Base-by-base conservation (phyloP, 2,888 invertebrate species). In the Drymonia ruficornis region DNA sequence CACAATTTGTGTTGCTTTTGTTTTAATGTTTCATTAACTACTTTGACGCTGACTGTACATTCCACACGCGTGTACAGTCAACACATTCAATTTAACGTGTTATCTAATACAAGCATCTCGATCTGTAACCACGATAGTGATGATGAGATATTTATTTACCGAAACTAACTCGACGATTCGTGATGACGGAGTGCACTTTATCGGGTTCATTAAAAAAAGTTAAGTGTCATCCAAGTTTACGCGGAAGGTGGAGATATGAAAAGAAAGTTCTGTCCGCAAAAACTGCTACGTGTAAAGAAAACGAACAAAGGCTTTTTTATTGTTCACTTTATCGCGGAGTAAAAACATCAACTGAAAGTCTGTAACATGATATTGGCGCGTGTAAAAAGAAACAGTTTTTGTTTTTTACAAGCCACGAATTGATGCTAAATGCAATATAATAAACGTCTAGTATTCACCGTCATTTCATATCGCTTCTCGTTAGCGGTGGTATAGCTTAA, bases 91-190 rank as follows among this genome's bases (percentile, higher is more conserved):
- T 65, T 69, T 60, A 61, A 62, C 61, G 52, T 50, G 55, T 61
- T 64, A 72, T 72, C 70, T 60, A 47, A 62, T 43, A 43, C 43
- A 31, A 44, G 56, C 50, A 72, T 67, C 70, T 65, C 16, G 52
- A 45, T 52, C 55, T 52, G 47, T 51, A 40, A 55, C 53, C 47
- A 51, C 8, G 55, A 64, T 61, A 53, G 56, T 29, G 48, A 53
- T 31, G 34, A 49, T 12, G 53, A 23, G 23, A 44, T 44, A n/a
- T 44, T 44, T 23, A 44, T 44, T 44, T 43, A 44, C 4, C 23
- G 23, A 44, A 18, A 4, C 13, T 13, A 19, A 19, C 19, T 19
- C 23, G 19, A 43, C 43, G 43, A 23, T 43, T 4, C 19, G 43
- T 43, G 43, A 43, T 43, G 19, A 43, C 40, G n/a, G 40, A 40